Percentiles rank a stretch among this genome's conserved stretches.
phyloP scores from a whole-genome alignment of 2,888 invertebrate species.

The Siphlonurus alternatus region DNA sequence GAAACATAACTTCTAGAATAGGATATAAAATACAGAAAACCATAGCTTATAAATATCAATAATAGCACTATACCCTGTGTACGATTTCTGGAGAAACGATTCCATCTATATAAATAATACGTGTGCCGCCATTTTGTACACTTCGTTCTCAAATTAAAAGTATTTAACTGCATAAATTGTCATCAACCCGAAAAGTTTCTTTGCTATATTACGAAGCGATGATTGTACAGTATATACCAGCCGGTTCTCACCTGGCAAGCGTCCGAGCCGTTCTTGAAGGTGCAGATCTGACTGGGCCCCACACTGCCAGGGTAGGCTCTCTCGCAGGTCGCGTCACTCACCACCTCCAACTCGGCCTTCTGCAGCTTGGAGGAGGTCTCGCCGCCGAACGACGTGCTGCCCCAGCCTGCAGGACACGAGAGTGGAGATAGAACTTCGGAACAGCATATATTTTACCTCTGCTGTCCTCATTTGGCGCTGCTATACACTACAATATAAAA shows the following conservation, averaged over 20 bases:
- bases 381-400: conserved; percentile 33
- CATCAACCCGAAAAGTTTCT: no score
- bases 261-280: conserved; percentile 33
- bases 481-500: neutral
- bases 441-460: neutral
- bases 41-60: no score
- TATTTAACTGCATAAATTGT: no score
- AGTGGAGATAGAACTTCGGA: neutral
- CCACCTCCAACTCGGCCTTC: conserved; percentile 35
- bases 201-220: no score
- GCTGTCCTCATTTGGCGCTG: neutral
- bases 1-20: no score
- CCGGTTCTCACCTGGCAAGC: conserved; percentile 41
- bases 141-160: no score
- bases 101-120: no score
- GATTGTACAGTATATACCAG: no score
- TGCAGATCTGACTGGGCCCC: conserved; percentile 29
- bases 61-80: no score
- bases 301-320: conserved; percentile 11
- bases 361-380: conserved; percentile 30
- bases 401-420: conserved; percentile 45
- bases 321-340: conserved; percentile 29
- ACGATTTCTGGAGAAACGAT: no score
- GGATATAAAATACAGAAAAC: no score
- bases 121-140: no score